phyloP scores from a whole-genome alignment of 2,797 vertebrate genomes.

The Sardinella longiceps region DNA sequence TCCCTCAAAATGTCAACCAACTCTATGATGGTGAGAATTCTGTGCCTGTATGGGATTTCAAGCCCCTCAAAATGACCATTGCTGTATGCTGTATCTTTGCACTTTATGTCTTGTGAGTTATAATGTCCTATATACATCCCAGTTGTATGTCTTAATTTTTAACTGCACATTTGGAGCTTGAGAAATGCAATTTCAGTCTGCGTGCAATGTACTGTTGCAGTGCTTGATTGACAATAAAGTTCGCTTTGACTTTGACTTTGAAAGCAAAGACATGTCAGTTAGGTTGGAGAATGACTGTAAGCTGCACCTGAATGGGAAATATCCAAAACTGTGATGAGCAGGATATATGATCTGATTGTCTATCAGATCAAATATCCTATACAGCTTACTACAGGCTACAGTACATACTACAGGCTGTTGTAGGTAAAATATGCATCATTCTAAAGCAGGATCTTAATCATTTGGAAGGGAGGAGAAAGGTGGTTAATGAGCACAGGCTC shows the following conservation, averaged over 20 bases:
- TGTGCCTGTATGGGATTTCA: neutral
- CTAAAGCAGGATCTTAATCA: neutral
- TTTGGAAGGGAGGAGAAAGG: neutral
- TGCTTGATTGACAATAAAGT: no score
- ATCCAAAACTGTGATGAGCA: neutral
- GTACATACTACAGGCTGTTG: neutral
- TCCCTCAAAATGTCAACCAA: neutral
- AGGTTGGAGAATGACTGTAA: neutral
- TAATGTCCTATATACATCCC: no score
- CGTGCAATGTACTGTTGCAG: no score
- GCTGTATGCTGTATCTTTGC: no score
- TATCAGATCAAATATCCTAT: no score
- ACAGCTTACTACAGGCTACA: neutral
- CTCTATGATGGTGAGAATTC: neutral
- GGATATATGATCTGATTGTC: neutral
- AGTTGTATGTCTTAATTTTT: no score
- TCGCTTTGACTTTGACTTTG: no score
- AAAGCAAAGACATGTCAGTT: neutral
- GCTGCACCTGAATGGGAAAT: neutral
- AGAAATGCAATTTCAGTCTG: no score
- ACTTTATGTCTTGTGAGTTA: no score
- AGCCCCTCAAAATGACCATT: neutral
- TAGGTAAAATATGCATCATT: neutral
- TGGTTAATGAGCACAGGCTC: neutral
- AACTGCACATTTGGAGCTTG: no score